phyloP scores from a whole-genome alignment of 2,888 invertebrate genomes.

The Chrysolina haemoptera region DNA sequence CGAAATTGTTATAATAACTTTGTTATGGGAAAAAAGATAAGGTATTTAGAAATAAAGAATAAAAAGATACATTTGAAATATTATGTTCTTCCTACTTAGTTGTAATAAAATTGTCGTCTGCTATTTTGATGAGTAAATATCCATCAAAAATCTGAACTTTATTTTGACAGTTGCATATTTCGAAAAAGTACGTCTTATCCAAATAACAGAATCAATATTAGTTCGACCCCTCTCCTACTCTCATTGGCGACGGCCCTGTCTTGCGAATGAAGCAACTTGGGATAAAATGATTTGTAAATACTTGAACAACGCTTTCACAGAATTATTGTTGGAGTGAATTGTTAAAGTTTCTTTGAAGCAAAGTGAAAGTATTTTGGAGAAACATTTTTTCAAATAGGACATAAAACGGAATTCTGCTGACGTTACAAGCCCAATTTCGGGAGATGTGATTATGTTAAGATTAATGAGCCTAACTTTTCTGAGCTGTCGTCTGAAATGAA shows the following conservation, averaged over 20 bases:
- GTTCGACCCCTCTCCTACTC: neutral
- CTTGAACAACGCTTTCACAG: slow-evolving; percentile 14
- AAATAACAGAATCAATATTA: neutral
- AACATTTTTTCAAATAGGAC: slow-evolving; percentile 13
- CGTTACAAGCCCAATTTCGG: neutral
- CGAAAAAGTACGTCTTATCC: neutral
- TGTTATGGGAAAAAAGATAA: too few species aligned
- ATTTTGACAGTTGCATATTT: neutral
- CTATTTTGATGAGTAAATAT: too few species aligned
- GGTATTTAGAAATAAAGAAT: too few species aligned
- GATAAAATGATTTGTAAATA: slow-evolving; percentile 29
- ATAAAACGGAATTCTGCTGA: slow-evolving; percentile 15
- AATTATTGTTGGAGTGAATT: slow-evolving; percentile 2
- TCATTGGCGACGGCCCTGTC: slow-evolving; percentile 8
- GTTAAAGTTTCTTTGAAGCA: slow-evolving; percentile 5
- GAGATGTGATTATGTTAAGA: slow-evolving; percentile 23
- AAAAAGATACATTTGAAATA: too few species aligned
- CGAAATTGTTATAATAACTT: too few species aligned
- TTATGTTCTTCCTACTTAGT: too few species aligned
- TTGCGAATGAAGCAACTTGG: neutral
- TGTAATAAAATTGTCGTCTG: too few species aligned
- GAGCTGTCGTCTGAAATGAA: slow-evolving; percentile 14
- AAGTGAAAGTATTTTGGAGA: neutral
- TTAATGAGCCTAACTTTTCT: slow-evolving; percentile 29
- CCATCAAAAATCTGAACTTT: too few species aligned